Evolutionary conservation across 1,140 invertebrate genomes (phyloP).

Genomic region (Drosophila persimilis): DNA sequence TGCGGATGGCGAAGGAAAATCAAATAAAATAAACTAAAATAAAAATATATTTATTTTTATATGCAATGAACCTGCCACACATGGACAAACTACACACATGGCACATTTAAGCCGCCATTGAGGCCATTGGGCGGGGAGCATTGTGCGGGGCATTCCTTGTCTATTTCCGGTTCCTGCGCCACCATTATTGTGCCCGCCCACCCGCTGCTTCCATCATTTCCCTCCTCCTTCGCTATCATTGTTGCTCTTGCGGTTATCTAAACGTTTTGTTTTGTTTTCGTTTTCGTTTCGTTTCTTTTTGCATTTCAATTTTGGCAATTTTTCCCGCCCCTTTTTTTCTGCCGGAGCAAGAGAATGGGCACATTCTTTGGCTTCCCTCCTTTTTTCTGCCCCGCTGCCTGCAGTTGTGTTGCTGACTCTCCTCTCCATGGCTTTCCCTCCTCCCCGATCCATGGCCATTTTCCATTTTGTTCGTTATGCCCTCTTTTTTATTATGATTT

Average conservation of each 20-base stretch:
- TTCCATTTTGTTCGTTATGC: slow-evolving; percentile 62
- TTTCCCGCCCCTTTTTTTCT: slow-evolving; percentile 14
- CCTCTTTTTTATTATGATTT: slow-evolving; percentile 70
- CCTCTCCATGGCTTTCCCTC: background rate
- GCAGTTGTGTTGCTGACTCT: slow-evolving; percentile 16
- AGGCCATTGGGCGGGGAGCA: slow-evolving; percentile 1
- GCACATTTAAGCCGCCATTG: slow-evolving; percentile 65
- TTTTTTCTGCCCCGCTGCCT: slow-evolving; percentile 1
- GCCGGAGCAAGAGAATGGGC: background rate
- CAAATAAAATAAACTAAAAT: slow-evolving; percentile 56
- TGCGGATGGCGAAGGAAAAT: slow-evolving; percentile 29
- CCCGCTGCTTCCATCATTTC: background rate
- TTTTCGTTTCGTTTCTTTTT: slow-evolving; percentile 57
- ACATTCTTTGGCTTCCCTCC: slow-evolving; percentile 22
- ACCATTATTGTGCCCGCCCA: slow-evolving; percentile 48
- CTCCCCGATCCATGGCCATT: slow-evolving; percentile 14
- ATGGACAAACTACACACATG: slow-evolving; percentile 45
- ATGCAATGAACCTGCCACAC: slow-evolving; percentile 62
- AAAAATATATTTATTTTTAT: slow-evolving; percentile 68
- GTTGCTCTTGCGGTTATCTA: slow-evolving; percentile 68
- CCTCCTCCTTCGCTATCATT: slow-evolving; percentile 21
- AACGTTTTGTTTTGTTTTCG: slow-evolving; percentile 59
- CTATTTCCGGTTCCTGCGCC: slow-evolving; percentile 66
- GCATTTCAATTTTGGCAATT: slow-evolving; percentile 66
- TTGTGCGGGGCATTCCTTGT: slow-evolving; percentile 36